These are phyloP conservation scores for Sphenopsis melanotis DNA, from an alignment of 2,797 vertebrate genomes.

Conservation along the genomic window DNA sequence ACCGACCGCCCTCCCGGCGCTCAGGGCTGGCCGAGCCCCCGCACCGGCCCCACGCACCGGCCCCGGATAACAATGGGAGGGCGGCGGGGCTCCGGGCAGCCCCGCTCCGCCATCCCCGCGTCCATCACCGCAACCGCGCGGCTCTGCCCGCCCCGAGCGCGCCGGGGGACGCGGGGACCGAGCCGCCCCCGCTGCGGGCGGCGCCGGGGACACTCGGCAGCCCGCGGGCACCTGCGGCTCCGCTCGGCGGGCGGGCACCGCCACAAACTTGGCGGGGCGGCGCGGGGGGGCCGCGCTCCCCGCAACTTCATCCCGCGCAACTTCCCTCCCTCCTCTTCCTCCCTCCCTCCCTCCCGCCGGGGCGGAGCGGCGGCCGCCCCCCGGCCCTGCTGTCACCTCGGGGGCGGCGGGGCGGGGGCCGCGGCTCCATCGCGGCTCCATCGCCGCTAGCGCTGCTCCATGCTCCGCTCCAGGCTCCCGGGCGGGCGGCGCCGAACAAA, in stretches of 20 bases:
- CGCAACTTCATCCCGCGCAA: conserved; percentile 12
- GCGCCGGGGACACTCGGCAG: not conserved
- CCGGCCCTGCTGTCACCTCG: conserved; percentile 25
- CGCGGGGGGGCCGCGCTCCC: conserved; percentile 1
- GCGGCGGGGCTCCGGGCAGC: conserved; percentile 70
- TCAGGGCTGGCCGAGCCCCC: conserved; percentile 52
- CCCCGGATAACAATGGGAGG: conserved; percentile 77
- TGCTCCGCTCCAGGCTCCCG: conserved; percentile 79
- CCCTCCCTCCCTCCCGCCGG: not conserved
- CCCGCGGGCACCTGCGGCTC: conserved; percentile 32
- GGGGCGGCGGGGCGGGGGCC: conserved; percentile 14
- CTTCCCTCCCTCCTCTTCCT: not conserved
- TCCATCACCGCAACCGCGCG: not conserved
- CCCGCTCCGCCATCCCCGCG: conserved; percentile 53
- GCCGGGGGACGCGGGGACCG: not conserved
- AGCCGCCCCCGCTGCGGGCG: not conserved
- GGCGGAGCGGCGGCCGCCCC: conserved; percentile 22
- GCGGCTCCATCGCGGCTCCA: conserved; percentile 55
- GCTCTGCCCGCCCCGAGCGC: not conserved
- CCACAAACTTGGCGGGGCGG: conserved; percentile 15
- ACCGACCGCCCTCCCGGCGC: not conserved
- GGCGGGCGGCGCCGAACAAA: conserved; percentile 98
- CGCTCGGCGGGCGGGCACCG: not conserved
- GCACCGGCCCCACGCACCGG: conserved; percentile 11
- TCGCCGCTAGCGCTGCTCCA: conserved; percentile 60